phyloP scores from a whole-genome alignment of 2,888 invertebrate species.

The Thelaira solivaga region DNA sequence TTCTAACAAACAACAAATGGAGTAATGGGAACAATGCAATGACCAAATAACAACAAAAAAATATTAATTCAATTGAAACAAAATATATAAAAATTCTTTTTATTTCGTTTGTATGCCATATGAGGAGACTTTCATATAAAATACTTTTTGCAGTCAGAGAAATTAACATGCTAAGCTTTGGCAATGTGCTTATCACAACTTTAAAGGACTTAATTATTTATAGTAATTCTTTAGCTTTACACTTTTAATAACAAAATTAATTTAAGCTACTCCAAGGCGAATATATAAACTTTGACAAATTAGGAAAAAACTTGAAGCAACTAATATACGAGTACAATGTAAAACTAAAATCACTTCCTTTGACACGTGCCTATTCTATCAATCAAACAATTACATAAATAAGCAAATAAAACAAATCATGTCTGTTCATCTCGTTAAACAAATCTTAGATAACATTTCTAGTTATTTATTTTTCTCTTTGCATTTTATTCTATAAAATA shows the following conservation, averaged over 20 bases:
- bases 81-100: constrained; percentile 45
- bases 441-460: constrained; percentile 3
- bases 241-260: too few species aligned
- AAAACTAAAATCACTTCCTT: background rate
- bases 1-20: background rate
- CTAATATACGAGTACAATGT: too few species aligned
- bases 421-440: constrained; percentile 14
- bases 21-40: constrained; percentile 35
- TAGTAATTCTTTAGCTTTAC: too few species aligned
- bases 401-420: constrained; percentile 2
- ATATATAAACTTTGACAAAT: too few species aligned
- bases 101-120: background rate
- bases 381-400: constrained; percentile 22
- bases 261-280: too few species aligned
- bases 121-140: constrained; percentile 11
- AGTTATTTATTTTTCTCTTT: background rate
- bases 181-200: too few species aligned
- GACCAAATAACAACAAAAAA: constrained; percentile 29
- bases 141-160: too few species aligned
- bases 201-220: too few species aligned
- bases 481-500: background rate
- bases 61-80: constrained; percentile 56
- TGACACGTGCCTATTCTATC: background rate
- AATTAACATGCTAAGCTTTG: too few species aligned
- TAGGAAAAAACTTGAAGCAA: too few species aligned